Evolutionary conservation across 1,140 invertebrate species (phyloP), one percentile per base, ranked within the genome.

Genomic region (Dinoponera quadriceps): DNA sequence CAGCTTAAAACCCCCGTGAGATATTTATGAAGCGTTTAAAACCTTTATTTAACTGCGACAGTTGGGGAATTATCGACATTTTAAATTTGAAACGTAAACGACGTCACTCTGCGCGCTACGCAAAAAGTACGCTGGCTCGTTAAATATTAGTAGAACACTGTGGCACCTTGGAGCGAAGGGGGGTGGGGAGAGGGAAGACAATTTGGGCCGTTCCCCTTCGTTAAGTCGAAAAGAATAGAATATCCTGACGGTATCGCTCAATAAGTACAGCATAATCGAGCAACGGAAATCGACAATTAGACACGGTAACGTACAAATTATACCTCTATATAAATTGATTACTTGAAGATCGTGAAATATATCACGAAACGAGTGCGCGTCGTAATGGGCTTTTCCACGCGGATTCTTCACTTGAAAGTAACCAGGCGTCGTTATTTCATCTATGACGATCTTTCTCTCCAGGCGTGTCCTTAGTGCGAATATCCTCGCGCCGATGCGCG

Each of bases 121-220:
- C 29, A 73, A 22, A 54, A 59, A 16, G 14, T 72, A 65, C 65
- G 62, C 20, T 83, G 44, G 29, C 18, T 86, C 71, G 55, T 86
- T 86, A 72, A 86, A 83, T 86, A 86, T 86, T 86, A 82, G 83
- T 71, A 49, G 63, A 87, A 87, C 77, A 83, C 44, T 75, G n/a
- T n/a, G 66, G 22, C 5, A 59, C 27, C 20, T n/a, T 51, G 7
- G 1, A 18, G 55, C 16, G 38, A 65, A 49, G 72, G 5, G 29
- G 5, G 29, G 5, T 2, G 5, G 29, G 5, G 29, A 33, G 29
- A 33, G 29, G 5, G 9, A 44, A 11, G 71, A 72, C 69, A 85
- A 72, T 87, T 86, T 75, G 69, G 49, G 71, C 63, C 25, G 44
- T 75, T 66, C 55, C 2, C 25, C 11, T 22, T 9, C 25, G 20